Evolutionary conservation across 2,888 invertebrate genomes (phyloP).

Genomic region (Macrophya alboannulata): DNA sequence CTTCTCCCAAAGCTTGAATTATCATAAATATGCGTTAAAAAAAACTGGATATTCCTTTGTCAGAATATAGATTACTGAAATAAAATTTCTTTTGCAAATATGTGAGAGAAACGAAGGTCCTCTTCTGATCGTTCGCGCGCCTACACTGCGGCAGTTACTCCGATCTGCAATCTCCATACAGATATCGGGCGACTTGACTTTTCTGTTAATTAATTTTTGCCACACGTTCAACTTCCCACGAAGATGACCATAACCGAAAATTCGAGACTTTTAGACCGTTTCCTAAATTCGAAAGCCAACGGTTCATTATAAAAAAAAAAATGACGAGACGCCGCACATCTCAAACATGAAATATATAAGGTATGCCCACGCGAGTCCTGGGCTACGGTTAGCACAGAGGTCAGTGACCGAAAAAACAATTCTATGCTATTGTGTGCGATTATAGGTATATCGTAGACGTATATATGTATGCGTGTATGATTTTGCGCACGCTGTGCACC

Average conservation of each 20-base stretch:
- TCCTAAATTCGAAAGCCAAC: conserved; percentile 33
- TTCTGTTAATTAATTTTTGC: background rate
- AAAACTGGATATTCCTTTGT: background rate
- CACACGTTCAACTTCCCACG: background rate
- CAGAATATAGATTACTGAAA: background rate
- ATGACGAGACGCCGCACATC: conserved; percentile 4
- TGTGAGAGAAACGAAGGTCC: background rate
- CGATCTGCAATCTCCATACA: too few species aligned
- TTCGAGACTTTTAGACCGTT: background rate
- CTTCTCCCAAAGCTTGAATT: background rate
- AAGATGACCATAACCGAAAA: background rate
- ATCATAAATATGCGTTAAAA: background rate
- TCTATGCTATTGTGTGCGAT: conserved; percentile 13
- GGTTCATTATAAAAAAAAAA: conserved; percentile 12
- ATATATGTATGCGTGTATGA: background rate
- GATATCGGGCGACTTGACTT: background rate
- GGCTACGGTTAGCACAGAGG: conserved; percentile 32
- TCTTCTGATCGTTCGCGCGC: background rate
- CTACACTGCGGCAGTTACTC: too few species aligned
- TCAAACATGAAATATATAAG: background rate
- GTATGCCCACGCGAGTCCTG: conserved; percentile 22
- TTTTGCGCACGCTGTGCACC: conserved; percentile 12
- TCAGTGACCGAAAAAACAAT: conserved; percentile 53
- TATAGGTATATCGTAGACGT: conserved; percentile 7
- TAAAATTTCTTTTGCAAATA: background rate